Evolutionary conservation across 1,140 invertebrate species (phyloP).

Genomic region (Drosophila sulfurigaster): DNA sequence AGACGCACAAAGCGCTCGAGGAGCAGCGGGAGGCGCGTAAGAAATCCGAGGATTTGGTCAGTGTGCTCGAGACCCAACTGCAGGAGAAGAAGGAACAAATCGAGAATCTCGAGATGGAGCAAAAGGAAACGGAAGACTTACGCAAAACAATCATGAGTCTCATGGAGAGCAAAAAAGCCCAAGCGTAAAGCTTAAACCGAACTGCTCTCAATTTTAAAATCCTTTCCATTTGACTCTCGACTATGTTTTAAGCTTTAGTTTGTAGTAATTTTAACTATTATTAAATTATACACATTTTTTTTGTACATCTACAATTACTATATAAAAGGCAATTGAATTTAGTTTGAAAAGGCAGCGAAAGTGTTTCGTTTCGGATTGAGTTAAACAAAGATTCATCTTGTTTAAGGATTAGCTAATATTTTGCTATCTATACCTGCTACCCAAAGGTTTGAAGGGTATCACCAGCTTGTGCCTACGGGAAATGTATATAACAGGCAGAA

Average conservation of each 20-base stretch:
- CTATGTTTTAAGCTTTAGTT: slow-evolving; percentile 12
- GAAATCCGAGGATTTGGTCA: slow-evolving; percentile 75
- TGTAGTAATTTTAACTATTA: slow-evolving; percentile 1
- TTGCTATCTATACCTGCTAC: no score
- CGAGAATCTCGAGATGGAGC: slow-evolving; percentile 75
- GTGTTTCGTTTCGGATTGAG: no score
- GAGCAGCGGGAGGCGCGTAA: slow-evolving; percentile 77
- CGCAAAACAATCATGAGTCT: slow-evolving; percentile 83
- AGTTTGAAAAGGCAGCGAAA: no score
- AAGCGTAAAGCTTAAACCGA: slow-evolving; percentile 66
- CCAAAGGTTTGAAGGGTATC: no score
- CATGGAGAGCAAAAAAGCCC: slow-evolving; percentile 84
- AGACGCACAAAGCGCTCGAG: slow-evolving; percentile 71
- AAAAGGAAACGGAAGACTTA: slow-evolving; percentile 80
- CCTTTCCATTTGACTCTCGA: slow-evolving; percentile 7
- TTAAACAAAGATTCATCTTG: no score
- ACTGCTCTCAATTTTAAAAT: not conserved
- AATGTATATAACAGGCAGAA: no score
- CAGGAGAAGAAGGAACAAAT: slow-evolving; percentile 80
- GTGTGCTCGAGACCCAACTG: slow-evolving; percentile 74
- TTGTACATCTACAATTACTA: not conserved
- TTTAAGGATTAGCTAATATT: no score
- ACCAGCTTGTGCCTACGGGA: no score
- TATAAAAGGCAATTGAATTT: no score
- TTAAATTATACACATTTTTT: slow-evolving; percentile 14